Base-by-base conservation (phyloP, 2,797 vertebrate genomes). In the Adrianichthys oophorus region DNA sequence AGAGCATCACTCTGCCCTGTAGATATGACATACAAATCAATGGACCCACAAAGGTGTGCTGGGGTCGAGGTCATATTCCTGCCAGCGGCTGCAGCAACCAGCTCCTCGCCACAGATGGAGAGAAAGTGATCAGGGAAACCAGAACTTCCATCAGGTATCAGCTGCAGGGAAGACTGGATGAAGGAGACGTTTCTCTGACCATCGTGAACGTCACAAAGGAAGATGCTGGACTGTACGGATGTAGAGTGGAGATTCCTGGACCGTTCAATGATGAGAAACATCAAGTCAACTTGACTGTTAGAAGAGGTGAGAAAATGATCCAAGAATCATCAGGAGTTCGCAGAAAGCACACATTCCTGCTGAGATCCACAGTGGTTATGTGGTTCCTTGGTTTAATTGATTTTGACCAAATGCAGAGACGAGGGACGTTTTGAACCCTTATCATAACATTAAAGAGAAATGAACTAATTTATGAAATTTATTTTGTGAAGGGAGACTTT, bases 221-320 rank as follows among this genome's bases (percentile, higher is more conserved):
- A 2, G 94, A 97, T 58, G 57, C 77, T 4, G 95, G 94, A 42
- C 55, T 0, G 0, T 96, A 96, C 5, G 92, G 95, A 46, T 96
- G 95, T 72, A 90, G 94, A 0, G 85, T 95, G 60, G 1, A 92
- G 0, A 17, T 92, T 19, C 0, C 8, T 0, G 94, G 95, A 0
- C 29, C 0, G 48, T 85, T 91, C 59, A 95, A 95, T 1, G 95
- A 96, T 16, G 0, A 59, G 0, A 77, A 57, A 17, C 5, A 10
- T 14, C 29, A 77, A 4, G 0, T 80, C 0, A 23, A 70, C 0
- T 55, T 96, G 68, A 37, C 48, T 6, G 21, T 95, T 46, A 17
- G 18, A 21, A 5, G 50, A 76, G 87, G 95, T 95, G 60, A 79
- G 81, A 61, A 4, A 10, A 26, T 1, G 24, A 8, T 15, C 15